These are phyloP conservation scores for Podotricha telesiphe DNA, from an alignment of 2,888 invertebrate genomes.

Conservation along the genomic window DNA sequence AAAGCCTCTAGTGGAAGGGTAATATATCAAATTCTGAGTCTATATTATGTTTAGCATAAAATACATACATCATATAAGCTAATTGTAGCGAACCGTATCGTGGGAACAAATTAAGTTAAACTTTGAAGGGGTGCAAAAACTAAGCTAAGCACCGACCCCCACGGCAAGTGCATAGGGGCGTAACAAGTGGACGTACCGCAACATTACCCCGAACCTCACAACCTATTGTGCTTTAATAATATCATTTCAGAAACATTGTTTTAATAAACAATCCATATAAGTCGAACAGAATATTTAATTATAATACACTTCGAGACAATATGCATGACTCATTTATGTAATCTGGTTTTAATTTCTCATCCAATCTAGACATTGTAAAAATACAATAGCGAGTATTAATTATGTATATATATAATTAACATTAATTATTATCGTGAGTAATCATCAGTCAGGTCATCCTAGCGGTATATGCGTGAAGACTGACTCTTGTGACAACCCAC, in stretches of 20 bases:
- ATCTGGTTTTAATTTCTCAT: neutral
- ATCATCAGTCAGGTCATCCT: conserved; percentile 41
- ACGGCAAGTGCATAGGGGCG: conserved; percentile 81
- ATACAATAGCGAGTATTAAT: neutral
- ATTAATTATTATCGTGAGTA: conserved; percentile 17
- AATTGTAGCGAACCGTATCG: conserved; percentile 50
- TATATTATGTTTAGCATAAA: conserved; percentile 14
- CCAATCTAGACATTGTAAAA: conserved; percentile 11
- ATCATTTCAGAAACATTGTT: conserved; percentile 19
- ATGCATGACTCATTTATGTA: neutral
- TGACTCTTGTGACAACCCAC: conserved; percentile 43
- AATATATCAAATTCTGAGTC: conserved; percentile 13
- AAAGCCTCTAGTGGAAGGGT: conserved; percentile 2
- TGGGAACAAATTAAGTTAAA: conserved; percentile 69
- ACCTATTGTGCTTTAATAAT: conserved; percentile 44
- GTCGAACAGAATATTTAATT: neutral
- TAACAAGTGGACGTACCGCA: conserved; percentile 72
- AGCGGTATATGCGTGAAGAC: conserved; percentile 48
- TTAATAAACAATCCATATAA: neutral
- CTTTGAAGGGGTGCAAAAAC: conserved; percentile 77
- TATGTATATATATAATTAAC: neutral
- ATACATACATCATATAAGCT: conserved; percentile 13
- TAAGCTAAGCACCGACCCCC: conserved; percentile 72
- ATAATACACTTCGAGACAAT: neutral
- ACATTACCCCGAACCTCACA: conserved; percentile 43